Evolutionary conservation across 2,888 invertebrate species (phyloP).

Genomic region (Parnassius apollo): DNA sequence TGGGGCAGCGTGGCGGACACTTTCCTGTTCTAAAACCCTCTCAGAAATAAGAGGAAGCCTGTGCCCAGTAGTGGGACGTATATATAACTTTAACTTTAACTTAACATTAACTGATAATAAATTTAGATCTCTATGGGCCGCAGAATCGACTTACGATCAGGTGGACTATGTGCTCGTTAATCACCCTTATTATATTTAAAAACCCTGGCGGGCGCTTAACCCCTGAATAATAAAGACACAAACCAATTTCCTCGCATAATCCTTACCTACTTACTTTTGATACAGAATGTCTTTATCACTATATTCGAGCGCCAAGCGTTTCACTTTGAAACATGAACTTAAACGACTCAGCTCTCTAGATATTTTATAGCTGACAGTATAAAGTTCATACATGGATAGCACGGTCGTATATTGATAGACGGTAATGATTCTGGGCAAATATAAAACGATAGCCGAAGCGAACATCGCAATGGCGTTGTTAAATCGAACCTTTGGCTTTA

Average conservation of each 20-base stretch:
- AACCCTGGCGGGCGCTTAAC: not conserved
- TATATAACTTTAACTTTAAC: no score
- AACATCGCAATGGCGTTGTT: not conserved
- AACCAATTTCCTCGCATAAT: no score
- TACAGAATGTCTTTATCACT: not conserved
- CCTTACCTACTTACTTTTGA: conserved; percentile 6
- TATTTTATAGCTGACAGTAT: not conserved
- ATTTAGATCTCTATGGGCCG: no score
- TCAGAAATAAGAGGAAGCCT: no score
- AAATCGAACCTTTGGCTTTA: not conserved
- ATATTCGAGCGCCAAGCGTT: not conserved
- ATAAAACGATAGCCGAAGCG: not conserved
- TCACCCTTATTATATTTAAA: no score
- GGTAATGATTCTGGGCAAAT: conserved; percentile 8
- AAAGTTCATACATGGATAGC: conserved; percentile 11
- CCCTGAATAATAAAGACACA: no score
- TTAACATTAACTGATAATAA: no score
- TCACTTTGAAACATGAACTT: not conserved
- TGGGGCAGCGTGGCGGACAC: no score
- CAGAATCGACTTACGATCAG: no score
- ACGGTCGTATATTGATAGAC: conserved; percentile 7
- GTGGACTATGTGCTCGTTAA: no score
- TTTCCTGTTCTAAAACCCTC: no score
- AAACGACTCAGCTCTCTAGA: not conserved
- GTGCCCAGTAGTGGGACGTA: no score